A percentile compares a stretch with the other conserved stretches of the same genome.
Evolutionary conservation across 2,113 vertebrate species (phyloP).

Genomic region (Sapayoa aenigma): DNA sequence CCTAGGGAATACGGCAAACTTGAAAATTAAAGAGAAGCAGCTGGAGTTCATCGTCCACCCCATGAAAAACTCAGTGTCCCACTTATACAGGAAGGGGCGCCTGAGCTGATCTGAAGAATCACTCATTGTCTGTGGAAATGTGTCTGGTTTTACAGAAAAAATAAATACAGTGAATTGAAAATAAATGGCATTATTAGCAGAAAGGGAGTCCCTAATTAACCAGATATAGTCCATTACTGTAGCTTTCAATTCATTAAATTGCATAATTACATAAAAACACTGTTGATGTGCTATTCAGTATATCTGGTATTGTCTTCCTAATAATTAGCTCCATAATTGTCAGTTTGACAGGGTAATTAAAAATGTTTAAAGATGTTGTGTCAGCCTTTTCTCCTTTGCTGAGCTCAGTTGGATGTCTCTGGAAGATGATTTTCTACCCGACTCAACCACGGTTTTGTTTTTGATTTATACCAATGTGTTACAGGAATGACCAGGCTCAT

Average conservation of each 20-base stretch:
- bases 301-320: constrained; percentile 78
- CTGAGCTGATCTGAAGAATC: not conserved
- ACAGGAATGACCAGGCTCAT: constrained; percentile 20
- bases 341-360: constrained; percentile 84
- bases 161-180: constrained; percentile 65
- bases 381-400: constrained; percentile 60
- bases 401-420: constrained; percentile 13
- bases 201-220: constrained; percentile 80
- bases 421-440: constrained; percentile 40
- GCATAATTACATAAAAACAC: constrained; percentile 79
- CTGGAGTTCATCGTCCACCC: not conserved
- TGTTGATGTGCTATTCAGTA: constrained; percentile 71
- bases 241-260: constrained; percentile 82
- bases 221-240: constrained; percentile 77
- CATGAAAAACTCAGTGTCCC: not conserved
- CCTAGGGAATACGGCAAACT: not conserved
- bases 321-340: constrained; percentile 83
- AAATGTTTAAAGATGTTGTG: constrained; percentile 79
- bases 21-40: not conserved
- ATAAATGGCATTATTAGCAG: constrained; percentile 76
- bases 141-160: not conserved
- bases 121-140: constrained; percentile 10
- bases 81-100: not conserved
- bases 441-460: not conserved
- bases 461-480: constrained; percentile 20